A percentile compares a stretch with the other conserved stretches of the same genome.
Conservation (phyloP, 1,140 invertebrate genomes). For the Pseudomyrmex flavicornis region DNA sequence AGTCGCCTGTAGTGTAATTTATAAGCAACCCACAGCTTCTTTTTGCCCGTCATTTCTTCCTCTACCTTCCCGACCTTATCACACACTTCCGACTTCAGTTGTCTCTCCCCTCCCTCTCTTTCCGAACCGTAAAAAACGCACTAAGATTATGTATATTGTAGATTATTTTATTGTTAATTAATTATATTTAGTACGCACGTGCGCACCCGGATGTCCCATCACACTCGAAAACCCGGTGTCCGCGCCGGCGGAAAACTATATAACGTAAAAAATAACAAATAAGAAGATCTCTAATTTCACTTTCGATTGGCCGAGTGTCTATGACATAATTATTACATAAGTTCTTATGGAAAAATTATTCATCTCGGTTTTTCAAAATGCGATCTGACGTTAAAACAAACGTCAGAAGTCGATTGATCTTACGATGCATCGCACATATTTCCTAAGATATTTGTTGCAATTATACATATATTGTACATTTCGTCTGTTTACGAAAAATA, state of each 20-base stretch:
- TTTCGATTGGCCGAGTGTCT: constrained; percentile 8
- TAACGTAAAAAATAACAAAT: neutral
- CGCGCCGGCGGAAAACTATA: neutral
- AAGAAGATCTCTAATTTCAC: constrained; percentile 44
- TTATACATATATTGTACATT: no score
- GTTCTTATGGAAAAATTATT: neutral
- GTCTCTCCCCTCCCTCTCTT: constrained; percentile 43
- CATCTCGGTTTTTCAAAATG: neutral
- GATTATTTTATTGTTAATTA: constrained; percentile 73
- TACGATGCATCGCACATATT: no score
- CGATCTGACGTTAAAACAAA: no score
- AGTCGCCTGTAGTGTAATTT: constrained; percentile 66
- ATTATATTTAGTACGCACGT: constrained; percentile 62
- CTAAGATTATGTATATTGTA: constrained; percentile 67
- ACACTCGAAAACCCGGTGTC: neutral
- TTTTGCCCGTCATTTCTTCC: neutral
- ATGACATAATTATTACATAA: neutral
- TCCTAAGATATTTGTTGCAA: no score
- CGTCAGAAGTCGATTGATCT: no score
- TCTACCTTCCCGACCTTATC: constrained; percentile 14
- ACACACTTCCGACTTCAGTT: constrained; percentile 43
- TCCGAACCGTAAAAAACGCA: constrained; percentile 65
- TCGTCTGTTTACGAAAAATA: neutral
- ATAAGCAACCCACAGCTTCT: constrained; percentile 54
- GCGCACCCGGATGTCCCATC: constrained; percentile 56